Evolutionary conservation across 2,888 invertebrate genomes (phyloP).

Genomic region (Drosophila mimetica): DNA sequence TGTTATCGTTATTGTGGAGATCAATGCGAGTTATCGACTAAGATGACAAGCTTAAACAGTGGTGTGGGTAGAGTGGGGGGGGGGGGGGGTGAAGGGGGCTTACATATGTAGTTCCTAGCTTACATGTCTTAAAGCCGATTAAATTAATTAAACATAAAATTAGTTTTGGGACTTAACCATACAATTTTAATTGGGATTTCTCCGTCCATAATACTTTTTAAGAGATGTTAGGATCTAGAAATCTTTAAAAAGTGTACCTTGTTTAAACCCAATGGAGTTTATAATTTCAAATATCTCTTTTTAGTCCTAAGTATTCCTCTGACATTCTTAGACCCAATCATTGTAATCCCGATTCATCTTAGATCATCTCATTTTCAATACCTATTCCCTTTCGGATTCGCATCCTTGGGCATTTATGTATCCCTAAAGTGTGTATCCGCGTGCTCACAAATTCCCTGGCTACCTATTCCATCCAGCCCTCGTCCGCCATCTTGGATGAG

Average conservation of each 20-base stretch:
- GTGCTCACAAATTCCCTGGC: constrained; percentile 1
- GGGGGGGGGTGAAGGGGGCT: not conserved
- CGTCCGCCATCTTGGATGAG: constrained; percentile 36
- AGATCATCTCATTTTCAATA: not conserved
- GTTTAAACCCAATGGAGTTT: too few species aligned
- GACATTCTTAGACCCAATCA: not conserved
- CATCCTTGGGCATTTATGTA: constrained; percentile 2
- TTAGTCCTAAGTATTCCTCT: too few species aligned
- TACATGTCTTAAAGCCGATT: too few species aligned
- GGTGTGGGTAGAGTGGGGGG: not conserved
- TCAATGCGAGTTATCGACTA: constrained; percentile 8
- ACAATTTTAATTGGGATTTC: too few species aligned
- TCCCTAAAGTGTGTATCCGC: constrained; percentile 19
- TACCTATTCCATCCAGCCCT: constrained; percentile 17
- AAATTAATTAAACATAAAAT: too few species aligned
- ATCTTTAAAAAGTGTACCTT: too few species aligned
- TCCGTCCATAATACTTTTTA: too few species aligned
- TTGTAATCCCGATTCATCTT: not conserved
- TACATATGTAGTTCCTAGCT: too few species aligned
- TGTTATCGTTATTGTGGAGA: constrained; percentile 19
- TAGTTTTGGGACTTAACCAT: too few species aligned
- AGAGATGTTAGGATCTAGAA: too few species aligned
- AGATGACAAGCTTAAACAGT: not conserved
- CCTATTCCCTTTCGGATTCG: not conserved
- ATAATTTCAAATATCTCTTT: too few species aligned